phyloP scores from a whole-genome alignment of 2,113 vertebrate species.

The Leucopternis melanops region DNA sequence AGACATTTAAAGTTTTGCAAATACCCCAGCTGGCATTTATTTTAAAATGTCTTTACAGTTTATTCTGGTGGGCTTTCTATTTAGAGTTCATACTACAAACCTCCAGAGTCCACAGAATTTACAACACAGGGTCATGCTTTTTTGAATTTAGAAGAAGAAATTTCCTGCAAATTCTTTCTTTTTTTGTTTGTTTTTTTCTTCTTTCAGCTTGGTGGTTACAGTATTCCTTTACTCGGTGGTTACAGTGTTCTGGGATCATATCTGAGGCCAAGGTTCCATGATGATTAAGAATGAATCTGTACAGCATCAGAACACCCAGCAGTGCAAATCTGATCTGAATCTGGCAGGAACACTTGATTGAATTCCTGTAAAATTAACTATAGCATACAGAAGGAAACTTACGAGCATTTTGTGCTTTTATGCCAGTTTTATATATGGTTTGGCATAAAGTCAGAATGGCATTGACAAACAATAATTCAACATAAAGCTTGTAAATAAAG shows the following conservation, averaged over 20 bases:
- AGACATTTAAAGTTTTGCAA: not conserved
- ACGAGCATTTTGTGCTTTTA: not conserved
- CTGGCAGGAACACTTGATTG: not conserved
- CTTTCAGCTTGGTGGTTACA: not conserved
- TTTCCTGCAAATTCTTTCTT: not conserved
- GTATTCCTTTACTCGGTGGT: not conserved
- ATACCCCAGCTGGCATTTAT: not conserved
- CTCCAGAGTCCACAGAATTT: not conserved
- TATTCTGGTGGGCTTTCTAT: not conserved
- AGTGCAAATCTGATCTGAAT: not conserved
- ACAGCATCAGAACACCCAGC: not conserved
- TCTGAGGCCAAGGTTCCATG: not conserved
- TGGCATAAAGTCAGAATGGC: not conserved
- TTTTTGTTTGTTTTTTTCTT: too few species aligned
- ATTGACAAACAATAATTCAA: not conserved
- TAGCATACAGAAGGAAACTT: not conserved
- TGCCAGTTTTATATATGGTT: not conserved
- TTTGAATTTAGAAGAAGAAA: not conserved
- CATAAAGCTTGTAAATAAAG: not conserved
- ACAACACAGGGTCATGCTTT: not conserved
- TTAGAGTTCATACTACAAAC: not conserved
- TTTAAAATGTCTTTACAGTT: not conserved
- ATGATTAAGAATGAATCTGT: not conserved
- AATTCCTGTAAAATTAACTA: not conserved
- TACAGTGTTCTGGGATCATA: not conserved